Evolutionary conservation across 2,888 invertebrate species (phyloP).

Genomic region (Hirtodrosophila cameraria): DNA sequence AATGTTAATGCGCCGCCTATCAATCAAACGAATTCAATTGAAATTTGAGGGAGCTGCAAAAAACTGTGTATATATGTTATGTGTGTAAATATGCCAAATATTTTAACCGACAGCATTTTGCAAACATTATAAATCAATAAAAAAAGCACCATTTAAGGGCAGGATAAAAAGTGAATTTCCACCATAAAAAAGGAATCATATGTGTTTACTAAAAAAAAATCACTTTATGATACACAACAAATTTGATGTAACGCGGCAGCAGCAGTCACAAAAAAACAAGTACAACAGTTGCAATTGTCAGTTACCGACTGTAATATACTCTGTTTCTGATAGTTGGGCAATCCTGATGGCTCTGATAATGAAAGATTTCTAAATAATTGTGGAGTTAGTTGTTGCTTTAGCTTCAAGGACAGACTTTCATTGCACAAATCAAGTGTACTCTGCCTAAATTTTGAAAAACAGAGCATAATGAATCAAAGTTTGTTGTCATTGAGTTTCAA

Average conservation of each 20-base stretch:
- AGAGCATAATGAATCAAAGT: conserved; percentile 63
- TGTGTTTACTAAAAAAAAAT: conserved; percentile 38
- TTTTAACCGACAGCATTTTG: conserved; percentile 52
- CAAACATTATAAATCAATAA: conserved; percentile 66
- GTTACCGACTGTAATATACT: no score
- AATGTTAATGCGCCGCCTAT: conserved; percentile 58
- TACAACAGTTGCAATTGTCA: no score
- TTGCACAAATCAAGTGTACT: no score
- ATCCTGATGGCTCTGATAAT: no score
- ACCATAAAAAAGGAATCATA: conserved; percentile 29
- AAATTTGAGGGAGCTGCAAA: conserved; percentile 26
- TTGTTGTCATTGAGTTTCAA: conserved; percentile 62
- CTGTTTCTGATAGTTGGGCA: no score
- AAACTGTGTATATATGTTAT: conserved; percentile 7
- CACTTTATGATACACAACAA: conserved; percentile 48
- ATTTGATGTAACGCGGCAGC: conserved; percentile 41
- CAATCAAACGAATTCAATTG: conserved; percentile 68
- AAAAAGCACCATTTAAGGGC: conserved; percentile 21
- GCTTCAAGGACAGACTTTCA: no score
- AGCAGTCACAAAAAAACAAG: no score
- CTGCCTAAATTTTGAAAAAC: no score
- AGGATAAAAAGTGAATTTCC: conserved; percentile 7
- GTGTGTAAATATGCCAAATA: conserved; percentile 58
- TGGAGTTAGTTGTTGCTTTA: no score
- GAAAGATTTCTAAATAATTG: no score